Base-by-base conservation (phyloP, 2,888 invertebrate genomes). In the Zelleria hepariella region DNA sequence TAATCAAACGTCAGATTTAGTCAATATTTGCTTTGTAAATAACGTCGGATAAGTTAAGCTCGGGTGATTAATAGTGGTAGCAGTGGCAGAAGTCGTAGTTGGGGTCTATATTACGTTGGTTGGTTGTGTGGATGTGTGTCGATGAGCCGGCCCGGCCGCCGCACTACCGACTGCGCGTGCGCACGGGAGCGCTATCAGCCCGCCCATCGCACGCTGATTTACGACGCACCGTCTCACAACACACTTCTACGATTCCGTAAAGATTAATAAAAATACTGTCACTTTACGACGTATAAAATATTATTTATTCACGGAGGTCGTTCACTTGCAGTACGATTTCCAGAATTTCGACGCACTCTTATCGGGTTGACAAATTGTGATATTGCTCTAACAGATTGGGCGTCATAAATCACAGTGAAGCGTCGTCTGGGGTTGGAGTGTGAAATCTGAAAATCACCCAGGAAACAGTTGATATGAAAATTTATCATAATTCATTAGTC, bases 1-100 rank as follows among this genome's bases (percentile, higher is more conserved):
- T 82, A 85, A 84, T 86, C 84, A 83, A 83, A 83, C 66, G 86
- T 87, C 86, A 73, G 87, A 86, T 86, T 85, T 85, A 77, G 80
- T 78, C 74, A 82, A 80, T 75, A 82, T 84, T 82, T 75, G 71
- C 73, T 80, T 75, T 83, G 85, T 83, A 84, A 78, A 83, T 80
- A 80, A 78, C 73, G 74, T 75, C 77, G 72, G 74, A 71, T 66
- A 74, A 72, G 76, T 72, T 86, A 85, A 86, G 79, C 81, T 75
- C 62, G 61, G 65, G 69, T 86, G 84, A 87, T 85, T 81, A 80
- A 87, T 86, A 64, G 73, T 68, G 64, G 67, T 71, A 67, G 74
- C 74, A 72, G 70, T 67, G 72, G 74, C 71, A 67, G 73, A 74
- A 77, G 75, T 73, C 69, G 67, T 72, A 75, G 74, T 77, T 74